phyloP scores from a whole-genome alignment of 2,797 vertebrate genomes.

The Helicolenus hilgendorfi region DNA sequence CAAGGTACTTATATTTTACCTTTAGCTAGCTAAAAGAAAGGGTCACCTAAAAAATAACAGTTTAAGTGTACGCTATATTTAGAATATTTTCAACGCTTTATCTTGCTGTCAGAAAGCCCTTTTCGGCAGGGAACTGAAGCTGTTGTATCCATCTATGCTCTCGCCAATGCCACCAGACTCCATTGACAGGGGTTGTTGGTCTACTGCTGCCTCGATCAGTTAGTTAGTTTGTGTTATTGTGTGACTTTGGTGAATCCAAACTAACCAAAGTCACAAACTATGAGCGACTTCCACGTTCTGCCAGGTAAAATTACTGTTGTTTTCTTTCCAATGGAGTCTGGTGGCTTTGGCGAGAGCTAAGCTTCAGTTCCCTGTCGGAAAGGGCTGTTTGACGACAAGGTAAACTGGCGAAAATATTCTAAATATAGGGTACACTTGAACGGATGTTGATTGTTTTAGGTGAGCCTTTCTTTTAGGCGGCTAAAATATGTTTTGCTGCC shows the following conservation, averaged over 20 bases:
- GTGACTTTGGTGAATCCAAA: not conserved
- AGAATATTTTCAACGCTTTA: not conserved
- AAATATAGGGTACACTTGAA: not conserved
- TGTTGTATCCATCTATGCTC: too few species aligned
- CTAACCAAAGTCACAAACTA: not conserved
- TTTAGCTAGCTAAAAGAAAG: too few species aligned
- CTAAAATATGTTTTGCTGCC: not conserved
- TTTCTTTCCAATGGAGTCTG: not conserved
- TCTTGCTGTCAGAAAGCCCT: not conserved
- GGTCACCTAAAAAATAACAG: not conserved
- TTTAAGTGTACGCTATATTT: not conserved
- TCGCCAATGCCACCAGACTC: too few species aligned
- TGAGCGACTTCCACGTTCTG: not conserved
- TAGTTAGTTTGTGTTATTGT: not conserved
- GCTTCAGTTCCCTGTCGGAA: too few species aligned
- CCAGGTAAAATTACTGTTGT: not conserved
- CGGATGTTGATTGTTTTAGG: not conserved
- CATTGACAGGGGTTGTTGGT: too few species aligned
- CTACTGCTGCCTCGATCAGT: not conserved
- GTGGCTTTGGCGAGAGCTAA: not conserved
- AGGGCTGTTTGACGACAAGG: not conserved
- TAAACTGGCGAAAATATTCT: not conserved
- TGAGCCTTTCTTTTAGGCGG: not conserved
- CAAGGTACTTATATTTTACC: too few species aligned
- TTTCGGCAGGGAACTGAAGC: fast-evolving